Percentiles rank a stretch among this genome's conserved stretches.
Conservation (phyloP, 2,113 vertebrate species). For the Cololabis saira region DNA sequence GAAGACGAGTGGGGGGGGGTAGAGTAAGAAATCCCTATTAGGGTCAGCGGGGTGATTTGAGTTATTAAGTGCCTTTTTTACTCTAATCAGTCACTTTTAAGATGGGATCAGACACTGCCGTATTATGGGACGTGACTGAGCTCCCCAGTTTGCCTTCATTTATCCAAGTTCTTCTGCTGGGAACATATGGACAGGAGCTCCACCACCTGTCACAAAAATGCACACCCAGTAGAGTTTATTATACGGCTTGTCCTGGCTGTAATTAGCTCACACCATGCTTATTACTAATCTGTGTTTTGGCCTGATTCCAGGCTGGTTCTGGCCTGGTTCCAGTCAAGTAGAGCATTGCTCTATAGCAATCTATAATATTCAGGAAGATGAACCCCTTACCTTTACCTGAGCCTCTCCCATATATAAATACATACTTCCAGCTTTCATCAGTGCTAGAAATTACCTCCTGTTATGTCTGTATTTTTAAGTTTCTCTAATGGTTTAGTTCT, state of each 20-base stretch:
- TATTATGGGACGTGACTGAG: constrained; percentile 61
- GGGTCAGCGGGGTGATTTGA: constrained; percentile 62
- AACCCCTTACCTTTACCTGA: constrained; percentile 31
- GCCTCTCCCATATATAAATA: constrained; percentile 20
- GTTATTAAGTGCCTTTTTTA: constrained; percentile 72
- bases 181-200: constrained; percentile 64
- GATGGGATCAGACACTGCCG: constrained; percentile 71
- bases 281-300: constrained; percentile 84
- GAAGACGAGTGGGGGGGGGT: constrained; percentile 33
- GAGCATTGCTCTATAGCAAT: constrained; percentile 55
- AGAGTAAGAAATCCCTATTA: constrained; percentile 64
- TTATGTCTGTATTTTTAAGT: background rate
- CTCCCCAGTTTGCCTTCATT: constrained; percentile 40
- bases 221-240: constrained; percentile 79
- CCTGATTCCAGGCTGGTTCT: constrained; percentile 70
- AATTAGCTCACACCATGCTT: constrained; percentile 82
- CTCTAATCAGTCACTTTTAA: constrained; percentile 73
- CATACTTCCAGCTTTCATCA: constrained; percentile 17
- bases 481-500: background rate
- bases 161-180: constrained; percentile 35
- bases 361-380: constrained; percentile 61
- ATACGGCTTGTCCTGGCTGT: constrained; percentile 79
- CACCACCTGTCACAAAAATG: constrained; percentile 69
- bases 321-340: constrained; percentile 74
- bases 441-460: background rate